These are phyloP conservation scores for Pocota personata DNA, from an alignment of 2,888 invertebrate species.

Conservation along the genomic window DNA sequence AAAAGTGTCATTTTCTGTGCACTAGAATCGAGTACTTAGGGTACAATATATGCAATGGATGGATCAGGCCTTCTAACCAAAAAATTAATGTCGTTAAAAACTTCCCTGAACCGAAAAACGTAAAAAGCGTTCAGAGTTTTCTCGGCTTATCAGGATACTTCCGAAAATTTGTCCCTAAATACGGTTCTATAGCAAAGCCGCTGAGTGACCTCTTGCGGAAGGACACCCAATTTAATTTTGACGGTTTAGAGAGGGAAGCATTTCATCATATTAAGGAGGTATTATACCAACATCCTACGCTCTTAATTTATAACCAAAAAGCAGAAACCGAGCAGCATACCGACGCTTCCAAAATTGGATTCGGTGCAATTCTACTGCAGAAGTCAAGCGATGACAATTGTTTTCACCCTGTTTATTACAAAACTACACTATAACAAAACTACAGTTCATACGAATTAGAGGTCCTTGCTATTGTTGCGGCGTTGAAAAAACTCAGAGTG, in stretches of 20 bases:
- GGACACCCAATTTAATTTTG: not conserved
- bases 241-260: not conserved
- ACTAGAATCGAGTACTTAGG: conserved; percentile 20
- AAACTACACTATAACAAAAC: too few species aligned
- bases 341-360: not conserved
- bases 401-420: too few species aligned
- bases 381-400: conserved; percentile 10
- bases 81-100: not conserved
- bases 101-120: conserved; percentile 13
- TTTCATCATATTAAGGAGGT: not conserved
- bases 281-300: not conserved
- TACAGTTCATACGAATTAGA: too few species aligned
- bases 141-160: conserved; percentile 13
- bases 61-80: not conserved
- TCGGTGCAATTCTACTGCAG: conserved; percentile 61
- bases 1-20: not conserved
- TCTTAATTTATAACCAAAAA: not conserved
- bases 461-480: too few species aligned
- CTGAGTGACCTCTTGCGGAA: not conserved
- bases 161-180: conserved; percentile 3
- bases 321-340: not conserved
- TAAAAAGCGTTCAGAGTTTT: conserved; percentile 22
- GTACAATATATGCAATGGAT: not conserved
- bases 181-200: not conserved
- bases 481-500: too few species aligned